Conservation (phyloP, 2,113 vertebrate species). For the Tichodroma muraria region DNA sequence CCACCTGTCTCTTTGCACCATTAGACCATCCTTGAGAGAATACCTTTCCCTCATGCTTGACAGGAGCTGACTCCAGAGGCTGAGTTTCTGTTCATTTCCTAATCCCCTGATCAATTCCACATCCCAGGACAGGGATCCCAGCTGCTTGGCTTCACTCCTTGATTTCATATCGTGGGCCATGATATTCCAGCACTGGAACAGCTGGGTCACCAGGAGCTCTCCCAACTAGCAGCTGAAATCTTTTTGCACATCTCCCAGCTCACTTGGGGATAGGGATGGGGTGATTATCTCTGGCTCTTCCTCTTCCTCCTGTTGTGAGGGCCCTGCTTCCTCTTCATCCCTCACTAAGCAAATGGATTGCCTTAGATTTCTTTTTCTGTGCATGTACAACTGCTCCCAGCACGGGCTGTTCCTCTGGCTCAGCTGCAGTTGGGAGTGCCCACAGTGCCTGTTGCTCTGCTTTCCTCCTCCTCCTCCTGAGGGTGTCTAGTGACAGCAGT, state of each 20-base stretch:
- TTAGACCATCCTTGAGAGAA: background rate
- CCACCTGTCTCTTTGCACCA: background rate
- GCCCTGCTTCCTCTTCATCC: background rate
- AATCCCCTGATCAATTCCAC: background rate
- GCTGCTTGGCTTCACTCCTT: background rate
- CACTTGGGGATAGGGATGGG: background rate
- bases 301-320: background rate
- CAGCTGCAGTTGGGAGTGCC: background rate
- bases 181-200: background rate
- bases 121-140: background rate
- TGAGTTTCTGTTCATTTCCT: background rate
- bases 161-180: background rate
- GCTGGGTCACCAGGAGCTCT: background rate
- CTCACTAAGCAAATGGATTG: background rate
- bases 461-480: background rate
- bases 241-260: background rate
- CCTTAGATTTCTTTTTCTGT: background rate
- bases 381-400: background rate
- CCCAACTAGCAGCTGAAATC: background rate
- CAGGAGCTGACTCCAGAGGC: background rate
- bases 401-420: background rate
- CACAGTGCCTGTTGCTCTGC: background rate
- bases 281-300: background rate
- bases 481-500: background rate
- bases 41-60: background rate